A percentile compares a stretch with the other conserved stretches of the same genome.
Evolutionary conservation across 2,797 vertebrate species (phyloP).

Genomic region (Anas bahamensis): DNA sequence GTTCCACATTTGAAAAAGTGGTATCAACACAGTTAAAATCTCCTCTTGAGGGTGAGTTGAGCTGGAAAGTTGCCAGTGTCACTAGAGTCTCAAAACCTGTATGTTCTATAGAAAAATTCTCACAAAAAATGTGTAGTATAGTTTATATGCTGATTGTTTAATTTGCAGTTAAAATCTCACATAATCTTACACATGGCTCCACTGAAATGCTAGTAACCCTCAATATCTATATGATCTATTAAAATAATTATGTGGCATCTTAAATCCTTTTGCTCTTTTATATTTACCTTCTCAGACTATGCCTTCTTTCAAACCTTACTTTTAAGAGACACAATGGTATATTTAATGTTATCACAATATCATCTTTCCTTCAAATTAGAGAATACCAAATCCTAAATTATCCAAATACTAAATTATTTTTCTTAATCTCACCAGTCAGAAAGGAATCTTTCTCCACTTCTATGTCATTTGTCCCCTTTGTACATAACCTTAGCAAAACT

Average conservation of each 20-base stretch:
- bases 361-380: neutral
- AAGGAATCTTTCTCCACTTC: neutral
- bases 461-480: neutral
- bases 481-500: neutral
- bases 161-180: neutral
- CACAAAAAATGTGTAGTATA: neutral
- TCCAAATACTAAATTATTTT: neutral
- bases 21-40: slow-evolving; percentile 3
- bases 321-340: neutral
- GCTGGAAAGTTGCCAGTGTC: neutral
- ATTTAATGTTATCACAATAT: neutral
- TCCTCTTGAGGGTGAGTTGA: neutral
- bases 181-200: neutral
- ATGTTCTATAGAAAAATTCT: neutral
- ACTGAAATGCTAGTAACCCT: neutral
- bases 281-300: neutral
- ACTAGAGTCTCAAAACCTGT: neutral
- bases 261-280: neutral
- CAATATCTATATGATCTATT: neutral
- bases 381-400: neutral
- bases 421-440: neutral
- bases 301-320: neutral
- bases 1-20: neutral
- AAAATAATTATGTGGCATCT: neutral
- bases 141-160: slow-evolving; percentile 1